Evolutionary conservation across 2,888 invertebrate genomes (phyloP).

Genomic region (Agrotis puta): DNA sequence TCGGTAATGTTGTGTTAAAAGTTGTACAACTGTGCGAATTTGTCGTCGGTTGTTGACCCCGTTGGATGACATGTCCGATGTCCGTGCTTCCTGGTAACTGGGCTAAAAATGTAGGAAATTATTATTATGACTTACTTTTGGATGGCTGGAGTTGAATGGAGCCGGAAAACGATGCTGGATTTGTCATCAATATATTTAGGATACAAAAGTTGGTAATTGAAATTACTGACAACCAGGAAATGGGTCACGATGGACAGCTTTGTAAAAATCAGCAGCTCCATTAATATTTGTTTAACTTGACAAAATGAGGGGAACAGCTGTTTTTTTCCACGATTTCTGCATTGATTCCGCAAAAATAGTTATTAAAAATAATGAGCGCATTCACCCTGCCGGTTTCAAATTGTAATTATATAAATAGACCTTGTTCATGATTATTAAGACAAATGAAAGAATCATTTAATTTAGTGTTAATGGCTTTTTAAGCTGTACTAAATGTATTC

Average conservation of each 20-base stretch:
- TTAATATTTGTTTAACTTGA: not conserved
- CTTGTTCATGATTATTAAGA: no score
- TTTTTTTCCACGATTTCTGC: not conserved
- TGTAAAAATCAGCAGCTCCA: not conserved
- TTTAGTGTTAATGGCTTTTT: no score
- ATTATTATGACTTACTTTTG: conserved; percentile 27
- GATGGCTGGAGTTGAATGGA: conserved; percentile 27
- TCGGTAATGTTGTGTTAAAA: conserved; percentile 53
- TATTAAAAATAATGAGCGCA: no score
- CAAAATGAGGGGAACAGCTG: no score
- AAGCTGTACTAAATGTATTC: no score
- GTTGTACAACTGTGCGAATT: conserved; percentile 58
- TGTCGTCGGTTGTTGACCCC: conserved; percentile 62
- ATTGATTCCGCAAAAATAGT: not conserved
- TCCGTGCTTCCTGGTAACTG: conserved; percentile 53
- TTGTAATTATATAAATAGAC: no score
- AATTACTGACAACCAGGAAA: not conserved
- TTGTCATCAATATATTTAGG: not conserved
- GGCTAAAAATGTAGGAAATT: conserved; percentile 51
- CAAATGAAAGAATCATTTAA: no score
- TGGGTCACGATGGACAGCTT: not conserved
- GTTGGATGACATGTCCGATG: conserved; percentile 49
- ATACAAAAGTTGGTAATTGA: not conserved
- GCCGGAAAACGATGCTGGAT: not conserved
- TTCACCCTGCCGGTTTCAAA: no score